Conservation (phyloP, 2,888 invertebrate species). For the Hypercompe scribonia region DNA sequence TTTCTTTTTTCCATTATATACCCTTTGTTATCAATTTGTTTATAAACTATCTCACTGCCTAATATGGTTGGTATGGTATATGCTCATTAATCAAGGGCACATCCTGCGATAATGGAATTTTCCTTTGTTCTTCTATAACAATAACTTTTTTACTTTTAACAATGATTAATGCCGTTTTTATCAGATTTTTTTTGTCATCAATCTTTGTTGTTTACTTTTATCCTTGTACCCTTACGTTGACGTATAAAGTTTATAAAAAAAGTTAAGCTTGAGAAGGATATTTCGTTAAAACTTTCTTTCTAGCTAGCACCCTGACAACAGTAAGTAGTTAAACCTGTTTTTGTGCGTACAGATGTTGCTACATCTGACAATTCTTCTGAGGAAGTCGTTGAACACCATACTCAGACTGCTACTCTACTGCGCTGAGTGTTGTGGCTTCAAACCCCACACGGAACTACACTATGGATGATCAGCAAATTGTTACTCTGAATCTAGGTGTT, state of each 20-base stretch:
- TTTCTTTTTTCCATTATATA: neutral
- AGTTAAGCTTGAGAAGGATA: too few relatives aligned
- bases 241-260: too few relatives aligned
- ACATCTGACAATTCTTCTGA: too few relatives aligned
- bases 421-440: too few relatives aligned
- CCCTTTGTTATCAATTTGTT: neutral
- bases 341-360: neutral
- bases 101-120: neutral
- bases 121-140: neutral
- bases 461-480: too few relatives aligned
- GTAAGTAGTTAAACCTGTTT: neutral
- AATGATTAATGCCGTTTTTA: neutral
- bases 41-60: neutral
- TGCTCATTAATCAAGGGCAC: neutral
- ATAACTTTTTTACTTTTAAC: neutral
- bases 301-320: too few relatives aligned
- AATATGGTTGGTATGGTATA: neutral
- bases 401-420: too few relatives aligned
- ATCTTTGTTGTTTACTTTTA: neutral
- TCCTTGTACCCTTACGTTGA: neutral
- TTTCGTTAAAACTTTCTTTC: too few relatives aligned
- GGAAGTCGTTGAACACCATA: too few relatives aligned
- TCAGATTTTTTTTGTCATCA: neutral
- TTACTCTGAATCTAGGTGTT: too few relatives aligned
- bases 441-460: too few relatives aligned